Base-by-base conservation (phyloP, 2,797 vertebrate genomes). In the Betta splendens region DNA sequence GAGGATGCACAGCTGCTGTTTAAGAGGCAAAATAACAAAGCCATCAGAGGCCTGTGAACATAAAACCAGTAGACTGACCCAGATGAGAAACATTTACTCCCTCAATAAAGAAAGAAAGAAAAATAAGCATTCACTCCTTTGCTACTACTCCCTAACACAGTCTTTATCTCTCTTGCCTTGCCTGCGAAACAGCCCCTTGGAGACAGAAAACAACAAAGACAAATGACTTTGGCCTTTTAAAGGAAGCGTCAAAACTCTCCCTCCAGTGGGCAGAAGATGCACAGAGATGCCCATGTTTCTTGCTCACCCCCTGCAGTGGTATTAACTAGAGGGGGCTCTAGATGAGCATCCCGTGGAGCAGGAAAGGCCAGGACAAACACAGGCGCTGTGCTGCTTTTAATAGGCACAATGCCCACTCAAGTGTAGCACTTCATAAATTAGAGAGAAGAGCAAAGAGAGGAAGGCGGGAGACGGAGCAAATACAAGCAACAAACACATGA, bases 371-470 rank as follows among this genome's bases (percentile, higher is more conserved):
- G 62, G 48, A 72, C 80, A 89, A 88, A 87, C 87, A 86, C 45
- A 47, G 69, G 72, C 79, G 8, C 50, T 67, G 73, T 57, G 68
- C 75, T 50, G 72, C 37, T 77, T 83, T 86, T 81, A 90, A 88
- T 82, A 75, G 75, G 81, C 64, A 46, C 59, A 25, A 69, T 68
- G 70, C 70, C 75, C 74, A 73, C 78, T 88, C 64, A 57, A 85
- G 72, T 87, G 86, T 77, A 72, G 80, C 69, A 74, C 86, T 89
- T 87, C 68, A 83, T 88, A 85, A 89, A 88, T 87, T 85, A 87
- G 75, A 84, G 70, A 64, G 68, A 55, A 77, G 52, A 84, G 85
- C 69, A 75, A 83, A 85, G 75, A 79, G 28, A 74, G 38, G 61
- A 80, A 64, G 71, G 84, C 59, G 67, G 72, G 57, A 67, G 70